These are phyloP conservation scores for Leptinotarsa lineolata DNA, from an alignment of 1,140 invertebrate species.

Conservation along the genomic window DNA sequence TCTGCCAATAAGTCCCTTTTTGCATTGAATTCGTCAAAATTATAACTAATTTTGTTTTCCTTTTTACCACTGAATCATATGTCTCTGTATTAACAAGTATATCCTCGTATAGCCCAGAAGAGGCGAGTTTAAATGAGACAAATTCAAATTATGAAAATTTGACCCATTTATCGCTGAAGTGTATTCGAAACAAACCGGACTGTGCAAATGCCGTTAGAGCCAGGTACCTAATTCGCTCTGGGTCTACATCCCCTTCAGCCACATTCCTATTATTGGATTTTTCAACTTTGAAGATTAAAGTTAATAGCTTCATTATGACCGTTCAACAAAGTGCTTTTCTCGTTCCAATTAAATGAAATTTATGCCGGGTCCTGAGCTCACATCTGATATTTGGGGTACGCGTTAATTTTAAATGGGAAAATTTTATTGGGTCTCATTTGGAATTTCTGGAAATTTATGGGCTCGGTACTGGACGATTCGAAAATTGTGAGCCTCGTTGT, in stretches of 20 bases:
- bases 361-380: not conserved
- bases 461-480: too few relatives aligned
- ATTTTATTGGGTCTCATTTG: not conserved
- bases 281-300: slow-evolving; percentile 6
- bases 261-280: slow-evolving; percentile 6
- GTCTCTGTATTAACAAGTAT: too few relatives aligned
- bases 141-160: too few relatives aligned
- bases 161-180: too few relatives aligned
- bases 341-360: slow-evolving; percentile 6
- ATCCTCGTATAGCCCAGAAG: too few relatives aligned
- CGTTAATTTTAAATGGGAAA: not conserved
- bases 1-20: too few relatives aligned
- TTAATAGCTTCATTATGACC: slow-evolving; percentile 6
- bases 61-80: too few relatives aligned
- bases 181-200: not conserved
- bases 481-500: too few relatives aligned
- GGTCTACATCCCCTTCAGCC: not conserved
- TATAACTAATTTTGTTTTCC: too few relatives aligned
- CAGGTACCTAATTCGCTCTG: slow-evolving; percentile 3
- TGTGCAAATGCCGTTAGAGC: not conserved
- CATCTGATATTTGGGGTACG: not conserved
- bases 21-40: too few relatives aligned
- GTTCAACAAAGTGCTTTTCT: not conserved
- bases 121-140: too few relatives aligned
- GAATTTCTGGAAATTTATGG: not conserved